Conservation (phyloP, 1,140 invertebrate species). For the Venustaconcha ellipsiformis region DNA sequence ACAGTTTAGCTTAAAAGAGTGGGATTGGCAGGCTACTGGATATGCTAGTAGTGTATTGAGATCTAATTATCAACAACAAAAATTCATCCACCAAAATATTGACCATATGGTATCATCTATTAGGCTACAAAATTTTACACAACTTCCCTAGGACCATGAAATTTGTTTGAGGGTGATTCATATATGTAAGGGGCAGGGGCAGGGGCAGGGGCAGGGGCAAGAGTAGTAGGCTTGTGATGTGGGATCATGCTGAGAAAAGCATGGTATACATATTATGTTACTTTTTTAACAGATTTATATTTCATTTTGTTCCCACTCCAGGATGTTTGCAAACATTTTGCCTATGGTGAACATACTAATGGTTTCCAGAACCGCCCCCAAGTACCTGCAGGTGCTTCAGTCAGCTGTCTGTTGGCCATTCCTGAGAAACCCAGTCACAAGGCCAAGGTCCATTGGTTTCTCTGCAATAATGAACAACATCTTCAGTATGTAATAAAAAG, state of each 20-base stretch:
- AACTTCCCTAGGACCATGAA: too few species aligned
- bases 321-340: slow-evolving; percentile 62
- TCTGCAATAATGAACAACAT: slow-evolving; percentile 39
- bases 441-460: slow-evolving; percentile 53
- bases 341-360: slow-evolving; percentile 46
- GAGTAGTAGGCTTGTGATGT: background rate
- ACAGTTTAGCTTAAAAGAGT: too few species aligned
- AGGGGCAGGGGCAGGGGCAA: background rate
- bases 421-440: slow-evolving; percentile 52
- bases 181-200: too few species aligned
- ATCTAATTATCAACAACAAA: too few species aligned
- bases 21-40: too few species aligned
- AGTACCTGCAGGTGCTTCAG: slow-evolving; percentile 33
- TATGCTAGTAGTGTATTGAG: too few species aligned
- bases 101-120: too few species aligned
- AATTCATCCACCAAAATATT: too few species aligned
- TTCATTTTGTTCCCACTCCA: slow-evolving; percentile 28
- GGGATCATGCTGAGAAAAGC: background rate
- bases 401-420: slow-evolving; percentile 43
- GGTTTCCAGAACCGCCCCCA: slow-evolving; percentile 41
- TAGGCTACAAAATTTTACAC: too few species aligned
- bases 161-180: too few species aligned
- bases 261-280: background rate
- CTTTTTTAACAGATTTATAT: background rate
- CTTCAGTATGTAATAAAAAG: slow-evolving; percentile 41